A percentile compares a stretch with the other conserved stretches of the same genome.
Evolutionary conservation across 2,797 vertebrate species (phyloP).

Genomic region (Catostomus latipinnis): DNA sequence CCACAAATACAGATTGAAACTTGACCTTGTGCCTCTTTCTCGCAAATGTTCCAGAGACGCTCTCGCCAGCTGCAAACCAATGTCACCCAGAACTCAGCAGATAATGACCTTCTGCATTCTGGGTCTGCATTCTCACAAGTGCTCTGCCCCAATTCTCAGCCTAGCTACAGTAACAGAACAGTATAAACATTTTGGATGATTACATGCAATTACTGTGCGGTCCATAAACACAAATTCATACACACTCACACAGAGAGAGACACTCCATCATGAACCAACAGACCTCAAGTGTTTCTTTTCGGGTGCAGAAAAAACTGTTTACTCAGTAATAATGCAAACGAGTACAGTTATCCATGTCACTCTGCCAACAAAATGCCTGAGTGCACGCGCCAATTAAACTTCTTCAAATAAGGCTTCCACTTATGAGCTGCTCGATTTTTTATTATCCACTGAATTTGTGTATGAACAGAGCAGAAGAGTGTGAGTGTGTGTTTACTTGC

Average conservation of each 20-base stretch:
- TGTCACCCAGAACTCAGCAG: conserved; percentile 6
- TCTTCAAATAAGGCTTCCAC: conserved; percentile 63
- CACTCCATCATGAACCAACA: conserved; percentile 35
- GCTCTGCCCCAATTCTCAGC: conserved; percentile 56
- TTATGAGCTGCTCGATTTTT: conserved; percentile 58
- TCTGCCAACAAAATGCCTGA: conserved; percentile 65
- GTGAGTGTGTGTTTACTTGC: conserved; percentile 29
- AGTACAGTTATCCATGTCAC: conserved; percentile 64
- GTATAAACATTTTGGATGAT: conserved; percentile 75
- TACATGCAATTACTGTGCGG: conserved; percentile 72
- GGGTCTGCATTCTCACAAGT: conserved; percentile 40
- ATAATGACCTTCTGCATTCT: conserved; percentile 34
- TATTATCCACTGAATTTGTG: conserved; percentile 46
- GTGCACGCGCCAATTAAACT: conserved; percentile 68
- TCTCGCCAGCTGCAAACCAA: neutral
- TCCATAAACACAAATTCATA: conserved; percentile 43
- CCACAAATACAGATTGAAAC: conserved; percentile 67
- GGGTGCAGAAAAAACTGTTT: conserved; percentile 64
- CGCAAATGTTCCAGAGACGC: neutral
- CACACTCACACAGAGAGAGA: conserved; percentile 35
- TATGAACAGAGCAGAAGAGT: conserved; percentile 46
- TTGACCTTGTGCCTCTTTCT: conserved; percentile 52
- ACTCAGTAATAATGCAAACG: conserved; percentile 64
- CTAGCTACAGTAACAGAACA: conserved; percentile 71
- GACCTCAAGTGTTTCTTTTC: conserved; percentile 66